Percentiles rank a stretch among this genome's conserved stretches.
phyloP scores from a whole-genome alignment of 2,797 vertebrate genomes.

The Babyrousa celebensis region DNA sequence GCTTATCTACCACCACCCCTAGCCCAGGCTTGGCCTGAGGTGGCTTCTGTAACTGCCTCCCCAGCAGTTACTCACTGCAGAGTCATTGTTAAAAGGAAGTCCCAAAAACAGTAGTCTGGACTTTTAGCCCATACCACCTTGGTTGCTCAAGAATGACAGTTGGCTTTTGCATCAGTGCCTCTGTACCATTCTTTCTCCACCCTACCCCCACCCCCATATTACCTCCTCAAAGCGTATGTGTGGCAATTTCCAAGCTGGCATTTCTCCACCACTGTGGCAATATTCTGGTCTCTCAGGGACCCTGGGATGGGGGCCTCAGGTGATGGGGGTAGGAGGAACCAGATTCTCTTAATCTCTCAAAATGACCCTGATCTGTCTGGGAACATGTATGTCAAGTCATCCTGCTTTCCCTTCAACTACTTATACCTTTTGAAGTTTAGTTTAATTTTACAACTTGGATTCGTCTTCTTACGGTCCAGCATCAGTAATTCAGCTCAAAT shows the following conservation, averaged over 20 bases:
- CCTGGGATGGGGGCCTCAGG: neutral
- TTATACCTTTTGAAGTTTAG: neutral
- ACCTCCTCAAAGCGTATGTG: slow-evolving; percentile 55
- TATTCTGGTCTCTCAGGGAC: slow-evolving; percentile 10
- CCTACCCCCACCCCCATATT: neutral
- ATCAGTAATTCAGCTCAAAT: slow-evolving; percentile 60
- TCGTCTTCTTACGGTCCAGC: neutral
- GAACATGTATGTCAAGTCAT: neutral
- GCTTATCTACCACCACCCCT: slow-evolving; percentile 76
- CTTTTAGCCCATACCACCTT: slow-evolving; percentile 68
- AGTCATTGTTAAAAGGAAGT: slow-evolving; percentile 87
- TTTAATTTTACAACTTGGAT: slow-evolving; percentile 57
- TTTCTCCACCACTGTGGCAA: slow-evolving; percentile 76
- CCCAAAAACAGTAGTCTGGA: slow-evolving; percentile 78
- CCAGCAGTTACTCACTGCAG: slow-evolving; percentile 73
- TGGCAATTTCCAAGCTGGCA: slow-evolving; percentile 73
- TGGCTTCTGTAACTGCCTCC: slow-evolving; percentile 75
- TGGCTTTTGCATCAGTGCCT: slow-evolving; percentile 83
- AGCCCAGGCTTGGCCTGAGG: slow-evolving; percentile 50
- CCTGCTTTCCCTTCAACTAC: neutral
- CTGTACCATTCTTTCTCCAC: slow-evolving; percentile 35
- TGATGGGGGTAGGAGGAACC: neutral
- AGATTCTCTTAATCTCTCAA: slow-evolving; percentile 5
- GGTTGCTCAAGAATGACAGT: slow-evolving; percentile 86
- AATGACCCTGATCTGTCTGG: neutral